These are phyloP conservation scores for Mesocricetus auratus DNA, from an alignment of 2,113 vertebrate genomes.

Conservation along the genomic window DNA sequence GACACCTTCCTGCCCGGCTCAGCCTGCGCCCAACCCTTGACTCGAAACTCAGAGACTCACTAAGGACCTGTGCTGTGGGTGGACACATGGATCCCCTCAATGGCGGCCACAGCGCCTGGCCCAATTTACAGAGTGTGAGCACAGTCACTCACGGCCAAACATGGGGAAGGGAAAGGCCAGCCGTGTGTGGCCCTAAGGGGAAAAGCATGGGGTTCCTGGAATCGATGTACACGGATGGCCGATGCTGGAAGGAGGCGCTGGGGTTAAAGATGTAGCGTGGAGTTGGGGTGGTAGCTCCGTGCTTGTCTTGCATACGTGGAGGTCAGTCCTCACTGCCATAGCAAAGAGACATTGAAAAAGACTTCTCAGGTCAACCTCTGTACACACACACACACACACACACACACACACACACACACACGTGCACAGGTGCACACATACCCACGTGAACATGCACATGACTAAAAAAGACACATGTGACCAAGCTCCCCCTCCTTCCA, in stretches of 20 bases:
- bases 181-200: background rate
- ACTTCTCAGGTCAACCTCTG: background rate
- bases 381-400: background rate
- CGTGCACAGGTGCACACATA: too few species aligned
- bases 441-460: background rate
- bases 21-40: background rate
- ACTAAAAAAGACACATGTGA: background rate
- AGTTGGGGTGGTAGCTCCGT: background rate
- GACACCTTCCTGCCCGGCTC: background rate
- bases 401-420: too few species aligned
- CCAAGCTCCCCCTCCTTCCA: background rate
- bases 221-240: background rate
- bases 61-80: background rate
- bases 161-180: background rate
- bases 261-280: background rate
- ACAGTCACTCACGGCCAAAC: background rate
- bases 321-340: background rate
- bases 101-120: background rate
- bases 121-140: background rate
- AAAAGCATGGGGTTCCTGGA: background rate
- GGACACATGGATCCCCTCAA: fast-evolving
- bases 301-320: too few species aligned
- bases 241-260: background rate
- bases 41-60: background rate
- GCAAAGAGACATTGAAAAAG: background rate